A percentile compares a stretch with the other conserved stretches of the same genome.
Evolutionary conservation across 2,797 vertebrate species (phyloP).

Genomic region (Erethizon dorsatum): DNA sequence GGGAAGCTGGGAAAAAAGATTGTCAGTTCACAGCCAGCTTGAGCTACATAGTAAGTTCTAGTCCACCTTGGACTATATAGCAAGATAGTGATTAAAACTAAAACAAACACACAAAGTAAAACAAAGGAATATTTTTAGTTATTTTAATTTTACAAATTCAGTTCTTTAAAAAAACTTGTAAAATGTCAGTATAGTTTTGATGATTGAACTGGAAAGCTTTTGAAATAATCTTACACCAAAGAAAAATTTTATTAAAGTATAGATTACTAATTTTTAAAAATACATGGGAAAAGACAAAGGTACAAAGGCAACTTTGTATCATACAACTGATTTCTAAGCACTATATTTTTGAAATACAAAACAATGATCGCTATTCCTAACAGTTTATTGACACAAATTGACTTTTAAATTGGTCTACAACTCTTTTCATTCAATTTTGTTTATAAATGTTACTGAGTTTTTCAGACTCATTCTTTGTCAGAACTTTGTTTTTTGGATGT

Average conservation of each 20-base stretch:
- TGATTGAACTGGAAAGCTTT: slow-evolving; percentile 62
- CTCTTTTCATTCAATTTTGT: slow-evolving; percentile 64
- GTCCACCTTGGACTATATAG: background rate
- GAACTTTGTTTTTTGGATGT: slow-evolving; percentile 45
- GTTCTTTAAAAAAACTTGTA: slow-evolving; percentile 64
- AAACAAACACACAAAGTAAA: background rate
- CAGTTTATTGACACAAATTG: slow-evolving; percentile 72
- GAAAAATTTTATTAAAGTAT: slow-evolving; percentile 81
- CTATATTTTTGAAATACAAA: slow-evolving; percentile 74
- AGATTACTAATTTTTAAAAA: slow-evolving; percentile 78
- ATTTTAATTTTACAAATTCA: slow-evolving; percentile 69
- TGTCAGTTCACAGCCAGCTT: background rate
- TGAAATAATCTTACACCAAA: slow-evolving; percentile 78
- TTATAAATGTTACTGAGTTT: slow-evolving; percentile 64
- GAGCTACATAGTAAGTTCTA: background rate
- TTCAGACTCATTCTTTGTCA: slow-evolving; percentile 48
- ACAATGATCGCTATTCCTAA: slow-evolving; percentile 71
- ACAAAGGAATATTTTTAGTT: slow-evolving; percentile 62
- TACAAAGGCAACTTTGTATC: slow-evolving; percentile 73
- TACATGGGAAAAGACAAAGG: slow-evolving; percentile 76
- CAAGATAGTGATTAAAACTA: background rate
- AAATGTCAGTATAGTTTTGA: slow-evolving; percentile 42
- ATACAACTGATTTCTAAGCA: slow-evolving; percentile 77
- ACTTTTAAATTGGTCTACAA: slow-evolving; percentile 72
- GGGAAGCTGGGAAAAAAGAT: background rate